Conservation (phyloP, 2,113 vertebrate genomes). For the Oreochromis spilurus region DNA sequence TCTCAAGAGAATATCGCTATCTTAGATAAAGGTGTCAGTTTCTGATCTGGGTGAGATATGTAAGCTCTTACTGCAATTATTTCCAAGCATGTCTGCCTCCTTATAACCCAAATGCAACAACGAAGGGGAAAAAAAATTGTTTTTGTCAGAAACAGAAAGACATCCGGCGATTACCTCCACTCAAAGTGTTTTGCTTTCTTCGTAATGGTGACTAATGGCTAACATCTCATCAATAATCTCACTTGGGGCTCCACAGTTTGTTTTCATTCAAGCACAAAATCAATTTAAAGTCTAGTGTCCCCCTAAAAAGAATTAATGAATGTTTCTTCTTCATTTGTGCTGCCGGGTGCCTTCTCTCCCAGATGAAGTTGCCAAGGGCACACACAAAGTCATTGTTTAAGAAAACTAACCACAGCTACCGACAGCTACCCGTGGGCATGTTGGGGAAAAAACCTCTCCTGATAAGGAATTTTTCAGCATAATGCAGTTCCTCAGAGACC, state of each 20-base stretch:
- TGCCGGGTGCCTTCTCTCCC: not conserved
- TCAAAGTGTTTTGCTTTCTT: not conserved
- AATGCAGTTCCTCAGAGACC: fast-evolving
- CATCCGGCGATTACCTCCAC: not conserved
- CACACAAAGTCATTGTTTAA: not conserved
- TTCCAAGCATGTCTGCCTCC: not conserved
- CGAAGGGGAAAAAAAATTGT: not conserved
- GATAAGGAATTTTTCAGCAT: not conserved
- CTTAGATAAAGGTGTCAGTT: fast-evolving
- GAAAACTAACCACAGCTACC: not conserved
- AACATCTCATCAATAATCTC: not conserved
- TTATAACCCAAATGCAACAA: not conserved
- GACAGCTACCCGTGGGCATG: not conserved
- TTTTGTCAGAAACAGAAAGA: not conserved
- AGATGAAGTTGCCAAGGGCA: not conserved
- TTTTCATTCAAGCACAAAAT: not conserved
- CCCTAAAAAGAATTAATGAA: not conserved
- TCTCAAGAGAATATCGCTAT: not conserved
- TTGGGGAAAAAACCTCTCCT: not conserved
- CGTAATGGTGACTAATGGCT: not conserved
- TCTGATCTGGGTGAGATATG: not conserved
- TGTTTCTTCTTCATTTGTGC: not conserved
- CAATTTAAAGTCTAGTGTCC: not conserved
- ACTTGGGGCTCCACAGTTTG: not conserved
- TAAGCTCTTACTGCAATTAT: not conserved